A percentile compares a stretch with the other conserved stretches of the same genome.
Evolutionary conservation across 2,888 invertebrate genomes (phyloP).

Genomic region (Spodoptera picta): DNA sequence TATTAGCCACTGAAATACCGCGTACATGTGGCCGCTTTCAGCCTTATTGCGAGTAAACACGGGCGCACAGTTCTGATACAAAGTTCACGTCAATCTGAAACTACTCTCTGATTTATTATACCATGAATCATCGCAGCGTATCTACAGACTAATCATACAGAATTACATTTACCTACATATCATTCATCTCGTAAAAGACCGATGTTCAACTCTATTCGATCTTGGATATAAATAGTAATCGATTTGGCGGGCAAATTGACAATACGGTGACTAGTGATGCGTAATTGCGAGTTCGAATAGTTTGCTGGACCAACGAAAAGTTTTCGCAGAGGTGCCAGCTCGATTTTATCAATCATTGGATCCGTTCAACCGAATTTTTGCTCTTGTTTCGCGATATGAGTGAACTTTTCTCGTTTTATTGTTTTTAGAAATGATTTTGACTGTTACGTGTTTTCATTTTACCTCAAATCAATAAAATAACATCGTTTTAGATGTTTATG

Average conservation of each 20-base stretch:
- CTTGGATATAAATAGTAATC: conserved; percentile 82
- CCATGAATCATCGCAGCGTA: conserved; percentile 43
- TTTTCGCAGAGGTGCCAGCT: conserved; percentile 33
- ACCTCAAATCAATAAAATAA: conserved; percentile 8
- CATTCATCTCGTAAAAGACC: conserved; percentile 50
- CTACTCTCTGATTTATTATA: conserved; percentile 50
- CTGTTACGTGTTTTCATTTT: conserved; percentile 16
- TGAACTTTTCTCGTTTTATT: conserved; percentile 1
- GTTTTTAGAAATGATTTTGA: conserved; percentile 13
- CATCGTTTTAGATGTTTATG: conserved; percentile 12
- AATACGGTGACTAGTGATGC: conserved; percentile 65
- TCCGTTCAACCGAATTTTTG: conserved; percentile 22
- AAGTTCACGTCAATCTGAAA: conserved; percentile 40
- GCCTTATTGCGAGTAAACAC: conserved; percentile 31
- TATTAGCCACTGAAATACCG: conserved; percentile 14
- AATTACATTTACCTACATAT: conserved; percentile 46
- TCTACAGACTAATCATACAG: conserved; percentile 41
- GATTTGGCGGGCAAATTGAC: conserved; percentile 81
- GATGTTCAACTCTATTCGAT: conserved; percentile 48
- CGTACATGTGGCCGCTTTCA: conserved; percentile 39
- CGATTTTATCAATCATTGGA: conserved; percentile 38
- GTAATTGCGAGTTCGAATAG: conserved; percentile 38
- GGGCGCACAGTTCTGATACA: conserved; percentile 18
- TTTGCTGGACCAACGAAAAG: conserved; percentile 38
- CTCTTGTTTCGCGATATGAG: conserved; percentile 7